These are phyloP conservation scores for Thysanoteuthis rhombus DNA, from an alignment of 2,888 invertebrate genomes.

Conservation along the genomic window DNA sequence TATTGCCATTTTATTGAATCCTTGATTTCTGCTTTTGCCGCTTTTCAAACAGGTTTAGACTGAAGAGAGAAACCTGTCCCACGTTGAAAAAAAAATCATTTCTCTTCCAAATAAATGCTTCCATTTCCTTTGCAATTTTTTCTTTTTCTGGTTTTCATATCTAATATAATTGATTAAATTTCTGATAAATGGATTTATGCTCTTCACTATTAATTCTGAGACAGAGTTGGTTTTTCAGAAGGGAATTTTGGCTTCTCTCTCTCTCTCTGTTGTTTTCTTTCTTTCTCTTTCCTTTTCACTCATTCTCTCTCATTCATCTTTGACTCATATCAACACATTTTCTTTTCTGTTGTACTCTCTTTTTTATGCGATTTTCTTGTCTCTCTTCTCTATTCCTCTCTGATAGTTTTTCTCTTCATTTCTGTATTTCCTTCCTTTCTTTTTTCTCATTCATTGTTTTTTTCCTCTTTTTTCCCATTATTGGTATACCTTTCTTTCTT, in stretches of 20 bases:
- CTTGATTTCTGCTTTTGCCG: neutral
- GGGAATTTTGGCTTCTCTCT: too few species aligned
- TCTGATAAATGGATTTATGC: neutral
- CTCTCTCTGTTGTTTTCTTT: too few species aligned
- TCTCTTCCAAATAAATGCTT: neutral
- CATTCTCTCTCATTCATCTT: neutral
- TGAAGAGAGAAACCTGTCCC: neutral
- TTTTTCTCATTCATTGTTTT: neutral
- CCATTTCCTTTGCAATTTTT: neutral
- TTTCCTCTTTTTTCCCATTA: neutral
- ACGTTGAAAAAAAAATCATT: neutral
- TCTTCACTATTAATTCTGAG: neutral
- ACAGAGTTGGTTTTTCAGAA: neutral
- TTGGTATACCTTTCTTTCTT: neutral
- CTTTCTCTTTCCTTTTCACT: conserved; percentile 14
- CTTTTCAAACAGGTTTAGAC: neutral
- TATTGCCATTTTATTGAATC: neutral
- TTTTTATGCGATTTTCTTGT: neutral
- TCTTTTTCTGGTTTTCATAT: neutral
- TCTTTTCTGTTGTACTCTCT: neutral
- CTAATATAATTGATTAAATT: neutral
- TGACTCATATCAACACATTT: neutral
- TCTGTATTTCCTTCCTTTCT: neutral
- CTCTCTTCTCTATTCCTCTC: neutral
- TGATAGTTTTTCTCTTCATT: neutral